phyloP scores from a whole-genome alignment of 2,113 vertebrate species.

The Lophotis ruficrista region DNA sequence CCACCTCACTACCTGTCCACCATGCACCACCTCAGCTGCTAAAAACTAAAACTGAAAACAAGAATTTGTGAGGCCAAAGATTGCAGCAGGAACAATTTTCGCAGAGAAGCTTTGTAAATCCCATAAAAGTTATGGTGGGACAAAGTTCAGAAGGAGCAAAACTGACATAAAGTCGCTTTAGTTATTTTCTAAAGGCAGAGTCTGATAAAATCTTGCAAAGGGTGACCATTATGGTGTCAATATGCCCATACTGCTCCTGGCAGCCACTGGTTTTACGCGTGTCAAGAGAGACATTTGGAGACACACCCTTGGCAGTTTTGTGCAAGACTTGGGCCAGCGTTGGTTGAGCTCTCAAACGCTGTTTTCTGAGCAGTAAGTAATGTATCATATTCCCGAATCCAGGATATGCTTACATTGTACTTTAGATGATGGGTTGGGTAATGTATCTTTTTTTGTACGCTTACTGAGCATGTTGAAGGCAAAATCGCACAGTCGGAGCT shows the following conservation, averaged over 20 bases:
- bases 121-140: not conserved
- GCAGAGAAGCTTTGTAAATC: not conserved
- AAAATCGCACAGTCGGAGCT: fast-evolving
- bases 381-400: not conserved
- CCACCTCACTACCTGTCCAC: not conserved
- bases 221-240: not conserved
- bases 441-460: not conserved
- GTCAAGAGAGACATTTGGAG: not conserved
- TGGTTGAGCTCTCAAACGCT: not conserved
- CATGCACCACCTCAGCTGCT: not conserved
- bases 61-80: not conserved
- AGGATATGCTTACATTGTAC: not conserved
- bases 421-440: not conserved
- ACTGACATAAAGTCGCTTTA: not conserved
- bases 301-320: not conserved
- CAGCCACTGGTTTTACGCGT: not conserved
- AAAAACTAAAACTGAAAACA: not conserved
- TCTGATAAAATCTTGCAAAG: not conserved
- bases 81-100: not conserved
- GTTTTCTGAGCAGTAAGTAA: not conserved
- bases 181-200: not conserved
- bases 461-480: not conserved
- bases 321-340: not conserved
- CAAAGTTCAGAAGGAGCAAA: not conserved
- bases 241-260: not conserved